Conservation (phyloP, 2,113 vertebrate species). For the Chaetodon trifascialis region DNA sequence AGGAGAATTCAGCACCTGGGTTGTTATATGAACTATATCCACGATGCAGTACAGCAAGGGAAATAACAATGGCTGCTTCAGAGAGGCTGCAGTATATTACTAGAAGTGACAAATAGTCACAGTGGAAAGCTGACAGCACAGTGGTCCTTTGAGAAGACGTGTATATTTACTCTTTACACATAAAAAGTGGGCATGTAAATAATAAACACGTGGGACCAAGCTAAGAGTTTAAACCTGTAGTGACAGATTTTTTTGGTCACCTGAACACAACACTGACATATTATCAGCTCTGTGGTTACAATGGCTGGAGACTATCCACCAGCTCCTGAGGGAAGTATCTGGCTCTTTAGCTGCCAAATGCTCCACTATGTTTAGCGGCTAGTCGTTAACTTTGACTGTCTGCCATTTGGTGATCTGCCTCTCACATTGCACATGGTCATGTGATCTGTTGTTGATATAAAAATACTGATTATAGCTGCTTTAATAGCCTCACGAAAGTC, state of each 20-base stretch:
- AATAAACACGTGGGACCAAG: not conserved
- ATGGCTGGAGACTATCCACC: not conserved
- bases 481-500: not conserved
- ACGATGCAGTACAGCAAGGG: not conserved
- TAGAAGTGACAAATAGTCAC: not conserved
- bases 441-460: not conserved
- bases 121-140: not conserved
- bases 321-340: not conserved
- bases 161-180: not conserved
- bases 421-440: not conserved
- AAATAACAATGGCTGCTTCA: slow-evolving; percentile 1
- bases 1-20: not conserved
- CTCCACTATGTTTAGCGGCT: too few relatives aligned
- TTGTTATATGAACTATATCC: not conserved
- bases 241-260: not conserved
- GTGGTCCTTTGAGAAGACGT: not conserved
- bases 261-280: not conserved
- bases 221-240: not conserved
- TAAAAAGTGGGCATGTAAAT: not conserved
- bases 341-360: not conserved
- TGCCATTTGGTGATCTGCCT: not conserved
- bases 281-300: not conserved
- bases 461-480: not conserved
- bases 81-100: not conserved
- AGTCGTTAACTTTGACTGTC: too few relatives aligned